These are phyloP conservation scores for Synanthedon andrenaeformis DNA, from an alignment of 2,888 invertebrate species.

Conservation along the genomic window DNA sequence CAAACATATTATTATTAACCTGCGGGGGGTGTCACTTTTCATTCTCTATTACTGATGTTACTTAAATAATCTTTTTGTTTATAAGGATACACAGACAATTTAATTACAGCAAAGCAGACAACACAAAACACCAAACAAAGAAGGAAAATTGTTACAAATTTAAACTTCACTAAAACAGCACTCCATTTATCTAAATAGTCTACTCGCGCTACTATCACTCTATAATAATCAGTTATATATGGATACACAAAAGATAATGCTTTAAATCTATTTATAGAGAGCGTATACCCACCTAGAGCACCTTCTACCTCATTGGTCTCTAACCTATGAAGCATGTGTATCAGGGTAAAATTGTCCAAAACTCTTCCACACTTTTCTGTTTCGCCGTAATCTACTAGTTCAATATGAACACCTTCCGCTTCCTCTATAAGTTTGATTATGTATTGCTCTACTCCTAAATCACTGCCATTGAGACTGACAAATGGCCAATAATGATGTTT, in stretches of 20 bases:
- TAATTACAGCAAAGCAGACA: conserved; percentile 11
- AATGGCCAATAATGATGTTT: conserved; percentile 20
- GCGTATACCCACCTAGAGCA: conserved; percentile 16
- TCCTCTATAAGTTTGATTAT: conserved; percentile 15
- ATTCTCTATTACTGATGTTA: conserved; percentile 11
- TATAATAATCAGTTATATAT: conserved; percentile 8
- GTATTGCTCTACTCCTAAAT: conserved; percentile 16
- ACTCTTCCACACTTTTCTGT: conserved; percentile 18
- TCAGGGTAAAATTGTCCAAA: conserved; percentile 10
- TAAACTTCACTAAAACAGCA: conserved; percentile 7
- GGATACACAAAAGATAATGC: conserved; percentile 8
- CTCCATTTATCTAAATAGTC: conserved; percentile 7
- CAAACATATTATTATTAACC: conserved; percentile 15
- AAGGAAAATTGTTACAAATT: conserved; percentile 1
- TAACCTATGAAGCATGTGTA: conserved; percentile 15
- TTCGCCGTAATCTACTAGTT: conserved; percentile 13
- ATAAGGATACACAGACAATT: conserved; percentile 15
- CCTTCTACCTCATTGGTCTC: conserved; percentile 18
- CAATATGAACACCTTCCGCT: conserved; percentile 11
- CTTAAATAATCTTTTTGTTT: conserved; percentile 14
- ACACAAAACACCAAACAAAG: conserved; percentile 12
- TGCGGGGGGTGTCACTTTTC: conserved; percentile 12
- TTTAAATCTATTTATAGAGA: conserved; percentile 2
- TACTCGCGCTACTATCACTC: conserved; percentile 6
- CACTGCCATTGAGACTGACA: conserved; percentile 12